Evolutionary conservation across 2,888 invertebrate genomes (phyloP), one percentile per base, ranked within the genome.

Genomic region (Agonum fuliginosum): DNA sequence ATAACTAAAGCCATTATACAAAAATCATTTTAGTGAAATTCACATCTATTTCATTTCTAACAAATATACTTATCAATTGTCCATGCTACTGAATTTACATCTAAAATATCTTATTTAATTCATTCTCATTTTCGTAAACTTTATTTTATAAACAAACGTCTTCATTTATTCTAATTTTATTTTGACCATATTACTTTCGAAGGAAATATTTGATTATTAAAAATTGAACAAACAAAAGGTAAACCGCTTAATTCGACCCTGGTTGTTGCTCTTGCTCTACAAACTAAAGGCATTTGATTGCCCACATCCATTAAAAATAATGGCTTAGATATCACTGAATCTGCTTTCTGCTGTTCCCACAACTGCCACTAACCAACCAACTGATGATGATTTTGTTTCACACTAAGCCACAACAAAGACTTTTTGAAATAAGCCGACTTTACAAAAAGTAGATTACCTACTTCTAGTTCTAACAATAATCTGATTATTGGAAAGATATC

Each of bases 281-380:
- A n/a, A n/a, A n/a, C n/a, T n/a, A n/a, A n/a, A n/a, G n/a, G 24
- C 20, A 12, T 54, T 54, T 24, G 54, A 54, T 54, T 54, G 54
- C 54, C 12, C 22, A 24, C 24, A 54, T 54, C 54, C 54, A 54
- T 54, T 54, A 54, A 54, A 54, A 54, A 54, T 54, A 54, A 54
- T 54, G 54, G 54, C 54, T 54, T 24, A 24, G 54, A 54, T 54
- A 54, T 54, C 54, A 54, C 54, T 54, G 54, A 54, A 54, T 54
- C 54, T 22, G 54, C 12, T 54, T 20, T 48, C 8, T 17, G 19
- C 43, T 22, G 4, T 22, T 51, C 22, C 22, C n/a, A n/a, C n/a
- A n/a, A n/a, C 8, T 51, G 3, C 51, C n/a, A 8, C n/a, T 10
- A 12, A 12, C 24, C 54, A 24, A 54, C 54, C 22, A 54, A 54